Conservation (phyloP, 37 sponge, comb jelly and placozoan species). For the Sycon ciliatum region DNA sequence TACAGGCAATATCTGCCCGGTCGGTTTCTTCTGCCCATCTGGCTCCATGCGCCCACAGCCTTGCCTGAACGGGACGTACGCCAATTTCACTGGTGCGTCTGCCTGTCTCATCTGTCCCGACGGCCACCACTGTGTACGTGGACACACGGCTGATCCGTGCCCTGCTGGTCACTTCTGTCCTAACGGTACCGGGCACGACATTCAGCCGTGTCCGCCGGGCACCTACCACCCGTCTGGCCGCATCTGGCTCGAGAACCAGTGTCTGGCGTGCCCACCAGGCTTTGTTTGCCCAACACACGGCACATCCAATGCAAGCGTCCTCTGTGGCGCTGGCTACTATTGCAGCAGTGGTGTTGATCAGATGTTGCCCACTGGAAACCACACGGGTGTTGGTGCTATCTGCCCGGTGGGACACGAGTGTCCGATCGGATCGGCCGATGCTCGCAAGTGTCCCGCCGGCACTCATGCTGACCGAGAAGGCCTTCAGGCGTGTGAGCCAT, state of each 20-base stretch:
- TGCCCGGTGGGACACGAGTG: slow-evolving; percentile 13
- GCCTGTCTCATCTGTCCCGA: slow-evolving; percentile 22
- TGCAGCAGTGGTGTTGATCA: not conserved
- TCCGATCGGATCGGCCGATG: not conserved
- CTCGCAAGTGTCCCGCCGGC: not conserved
- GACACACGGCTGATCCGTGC: not conserved
- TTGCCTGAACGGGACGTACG: not conserved
- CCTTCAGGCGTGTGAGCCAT: slow-evolving; percentile 14
- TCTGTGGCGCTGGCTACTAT: not conserved
- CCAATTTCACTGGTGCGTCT: not conserved
- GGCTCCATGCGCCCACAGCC: not conserved
- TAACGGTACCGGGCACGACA: not conserved
- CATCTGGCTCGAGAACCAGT: not conserved
- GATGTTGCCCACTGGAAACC: not conserved
- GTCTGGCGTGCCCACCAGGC: not conserved
- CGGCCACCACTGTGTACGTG: slow-evolving; percentile 19
- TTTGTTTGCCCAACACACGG: not conserved
- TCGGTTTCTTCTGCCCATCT: not conserved
- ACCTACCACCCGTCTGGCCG: not conserved
- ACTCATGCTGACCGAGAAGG: not conserved
- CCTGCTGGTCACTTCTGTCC: slow-evolving; percentile 21
- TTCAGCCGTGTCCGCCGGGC: not conserved
- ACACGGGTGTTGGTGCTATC: not conserved
- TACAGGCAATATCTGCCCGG: slow-evolving; percentile 8
- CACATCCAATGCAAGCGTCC: not conserved